Evolutionary conservation across 1,140 invertebrate species (phyloP).

Genomic region (Rhopalosiphum maidis): DNA sequence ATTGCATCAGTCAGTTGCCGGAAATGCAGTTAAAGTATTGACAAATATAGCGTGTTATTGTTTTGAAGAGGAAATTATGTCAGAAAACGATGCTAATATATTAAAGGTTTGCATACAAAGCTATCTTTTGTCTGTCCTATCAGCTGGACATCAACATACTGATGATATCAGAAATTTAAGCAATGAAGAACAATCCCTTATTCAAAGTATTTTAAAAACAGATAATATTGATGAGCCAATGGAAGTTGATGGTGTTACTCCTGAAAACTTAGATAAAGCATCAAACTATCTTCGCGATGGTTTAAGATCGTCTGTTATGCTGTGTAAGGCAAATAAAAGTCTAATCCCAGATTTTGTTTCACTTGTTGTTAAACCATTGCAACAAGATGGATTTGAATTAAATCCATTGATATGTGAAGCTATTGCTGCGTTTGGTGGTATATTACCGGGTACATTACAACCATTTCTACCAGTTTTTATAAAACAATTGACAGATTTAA

Average conservation of each 20-base stretch:
- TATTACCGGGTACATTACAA: slow-evolving; percentile 39
- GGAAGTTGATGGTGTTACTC: neutral
- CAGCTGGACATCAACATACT: neutral
- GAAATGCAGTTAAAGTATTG: slow-evolving; percentile 74
- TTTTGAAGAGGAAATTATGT: slow-evolving; percentile 62
- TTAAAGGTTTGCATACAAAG: slow-evolving; percentile 34
- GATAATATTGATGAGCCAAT: slow-evolving; percentile 12
- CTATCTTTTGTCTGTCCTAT: slow-evolving; percentile 49
- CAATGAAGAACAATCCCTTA: neutral
- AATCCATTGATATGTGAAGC: slow-evolving; percentile 54
- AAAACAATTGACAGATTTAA: slow-evolving; percentile 63
- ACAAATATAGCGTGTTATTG: slow-evolving; percentile 74
- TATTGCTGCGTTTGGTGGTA: slow-evolving; percentile 39
- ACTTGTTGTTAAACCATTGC: slow-evolving; percentile 42
- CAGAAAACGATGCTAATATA: neutral
- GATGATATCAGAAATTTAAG: neutral
- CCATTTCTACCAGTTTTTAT: slow-evolving; percentile 65
- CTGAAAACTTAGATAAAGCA: neutral
- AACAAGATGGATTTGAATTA: slow-evolving; percentile 24
- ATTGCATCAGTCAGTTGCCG: slow-evolving; percentile 70
- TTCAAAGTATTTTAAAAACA: neutral
- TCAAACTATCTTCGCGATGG: slow-evolving; percentile 39
- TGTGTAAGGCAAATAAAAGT: slow-evolving; percentile 52
- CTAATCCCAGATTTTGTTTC: slow-evolving; percentile 28
- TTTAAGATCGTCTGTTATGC: slow-evolving; percentile 44